These are phyloP conservation scores for Selenia dentaria DNA, from an alignment of 2,888 invertebrate genomes.

Conservation along the genomic window DNA sequence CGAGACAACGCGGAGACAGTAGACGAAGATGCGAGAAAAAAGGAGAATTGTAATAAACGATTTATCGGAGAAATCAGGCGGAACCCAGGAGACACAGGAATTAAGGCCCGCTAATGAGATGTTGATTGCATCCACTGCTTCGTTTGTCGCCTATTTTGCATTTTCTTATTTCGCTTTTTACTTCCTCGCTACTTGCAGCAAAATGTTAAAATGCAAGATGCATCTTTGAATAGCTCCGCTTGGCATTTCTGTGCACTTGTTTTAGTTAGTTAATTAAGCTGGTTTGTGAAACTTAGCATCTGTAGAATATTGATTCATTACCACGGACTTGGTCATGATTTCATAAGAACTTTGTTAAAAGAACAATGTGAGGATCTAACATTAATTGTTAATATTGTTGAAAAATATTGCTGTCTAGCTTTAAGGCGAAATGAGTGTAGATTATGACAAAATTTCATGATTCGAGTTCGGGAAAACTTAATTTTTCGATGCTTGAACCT, in stretches of 20 bases:
- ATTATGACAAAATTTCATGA: no score
- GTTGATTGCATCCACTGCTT: constrained; percentile 75
- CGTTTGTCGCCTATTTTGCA: constrained; percentile 68
- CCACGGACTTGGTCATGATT: no score
- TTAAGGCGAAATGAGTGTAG: no score
- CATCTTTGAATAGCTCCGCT: constrained; percentile 60
- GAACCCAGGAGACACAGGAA: constrained; percentile 59
- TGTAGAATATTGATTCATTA: no score
- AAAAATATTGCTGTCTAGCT: no score
- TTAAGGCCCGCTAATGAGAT: constrained; percentile 80
- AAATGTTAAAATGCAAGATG: constrained; percentile 65
- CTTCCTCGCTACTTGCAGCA: constrained; percentile 37
- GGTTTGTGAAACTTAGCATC: neutral
- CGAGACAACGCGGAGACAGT: constrained; percentile 48
- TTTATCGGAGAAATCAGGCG: constrained; percentile 70
- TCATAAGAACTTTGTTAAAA: no score
- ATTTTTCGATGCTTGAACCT: no score
- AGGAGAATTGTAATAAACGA: constrained; percentile 69
- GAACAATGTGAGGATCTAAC: no score
- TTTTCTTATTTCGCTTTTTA: constrained; percentile 49
- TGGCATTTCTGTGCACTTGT: constrained; percentile 42
- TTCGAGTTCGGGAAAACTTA: no score
- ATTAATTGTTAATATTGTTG: no score
- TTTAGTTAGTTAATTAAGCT: constrained; percentile 38
- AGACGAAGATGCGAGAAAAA: constrained; percentile 33